Conservation (phyloP, 1,140 invertebrate genomes). For the Halesus radiatus region DNA sequence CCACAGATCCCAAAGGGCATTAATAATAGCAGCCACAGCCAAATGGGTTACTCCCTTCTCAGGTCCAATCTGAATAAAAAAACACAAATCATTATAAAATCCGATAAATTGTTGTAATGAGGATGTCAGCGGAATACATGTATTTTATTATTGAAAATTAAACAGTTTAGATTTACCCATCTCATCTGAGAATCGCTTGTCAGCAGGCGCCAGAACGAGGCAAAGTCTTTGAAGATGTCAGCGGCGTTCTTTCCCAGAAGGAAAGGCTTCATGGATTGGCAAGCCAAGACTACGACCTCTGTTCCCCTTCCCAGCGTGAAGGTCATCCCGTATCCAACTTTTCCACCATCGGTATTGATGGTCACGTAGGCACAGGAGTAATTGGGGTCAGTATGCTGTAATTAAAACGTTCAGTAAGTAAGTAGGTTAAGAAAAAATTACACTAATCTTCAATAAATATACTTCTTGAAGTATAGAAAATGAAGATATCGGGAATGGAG, state of each 20-base stretch:
- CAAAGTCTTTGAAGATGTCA: conserved; percentile 85
- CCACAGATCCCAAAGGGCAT: conserved; percentile 94
- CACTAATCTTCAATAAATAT: too few relatives aligned
- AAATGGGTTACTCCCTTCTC: conserved; percentile 93
- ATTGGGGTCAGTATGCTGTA: conserved; percentile 88
- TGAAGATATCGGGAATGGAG: too few relatives aligned
- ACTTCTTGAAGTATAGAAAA: too few relatives aligned
- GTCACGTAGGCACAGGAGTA: conserved; percentile 93
- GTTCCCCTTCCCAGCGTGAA: conserved; percentile 88
- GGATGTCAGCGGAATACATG: too few relatives aligned
- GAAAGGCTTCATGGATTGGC: conserved; percentile 78
- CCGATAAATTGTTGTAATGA: too few relatives aligned
- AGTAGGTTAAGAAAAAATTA: too few relatives aligned
- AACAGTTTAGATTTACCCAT: conserved; percentile 78
- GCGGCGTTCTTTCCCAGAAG: conserved; percentile 75
- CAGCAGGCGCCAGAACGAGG: conserved; percentile 82
- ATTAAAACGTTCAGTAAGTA: conserved; percentile 52
- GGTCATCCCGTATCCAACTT: conserved; percentile 84
- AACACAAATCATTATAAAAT: neutral
- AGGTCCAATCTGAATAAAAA: conserved; percentile 80
- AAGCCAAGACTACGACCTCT: conserved; percentile 85
- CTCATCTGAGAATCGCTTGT: conserved; percentile 90
- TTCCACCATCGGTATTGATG: conserved; percentile 75
- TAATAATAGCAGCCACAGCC: conserved; percentile 89
- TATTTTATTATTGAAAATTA: too few relatives aligned